These are phyloP conservation scores for Ophiothrix spiculata DNA, from an alignment of 35 echinoderm and acorn worm genomes.

Conservation along the genomic window DNA sequence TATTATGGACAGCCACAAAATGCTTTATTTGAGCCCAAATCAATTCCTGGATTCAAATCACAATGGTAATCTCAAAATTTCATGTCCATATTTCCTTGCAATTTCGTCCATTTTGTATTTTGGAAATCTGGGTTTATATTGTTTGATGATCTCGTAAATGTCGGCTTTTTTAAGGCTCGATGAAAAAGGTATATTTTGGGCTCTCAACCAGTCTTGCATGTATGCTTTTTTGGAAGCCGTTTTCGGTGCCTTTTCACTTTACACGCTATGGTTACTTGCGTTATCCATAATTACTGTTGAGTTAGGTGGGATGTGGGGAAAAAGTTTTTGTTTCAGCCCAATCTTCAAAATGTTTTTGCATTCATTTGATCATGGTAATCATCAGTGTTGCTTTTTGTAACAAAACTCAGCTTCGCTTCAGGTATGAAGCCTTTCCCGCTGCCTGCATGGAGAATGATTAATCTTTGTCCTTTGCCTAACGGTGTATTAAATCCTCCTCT, in stretches of 20 bases:
- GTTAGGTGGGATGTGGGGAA: background rate
- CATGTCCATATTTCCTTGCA: background rate
- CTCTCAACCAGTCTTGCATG: background rate
- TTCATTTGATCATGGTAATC: background rate
- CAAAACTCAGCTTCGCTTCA: background rate
- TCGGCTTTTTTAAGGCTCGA: background rate
- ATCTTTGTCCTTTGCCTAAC: background rate
- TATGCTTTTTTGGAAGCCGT: background rate
- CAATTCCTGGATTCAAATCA: background rate
- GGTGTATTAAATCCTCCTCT: background rate
- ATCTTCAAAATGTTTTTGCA: background rate
- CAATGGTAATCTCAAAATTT: background rate
- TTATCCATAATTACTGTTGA: slow-evolving; percentile 8
- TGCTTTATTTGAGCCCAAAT: background rate
- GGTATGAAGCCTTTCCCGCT: background rate
- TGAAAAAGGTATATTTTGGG: background rate
- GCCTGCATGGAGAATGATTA: background rate
- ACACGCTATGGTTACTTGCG: background rate
- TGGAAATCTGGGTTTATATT: background rate
- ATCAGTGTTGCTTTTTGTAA: background rate
- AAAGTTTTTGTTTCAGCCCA: background rate
- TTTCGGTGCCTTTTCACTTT: background rate
- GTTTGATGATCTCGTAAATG: background rate
- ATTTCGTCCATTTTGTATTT: background rate
- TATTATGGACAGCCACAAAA: background rate